These are phyloP conservation scores for Austrolebias charrua DNA, from an alignment of 2,797 vertebrate species.

Conservation along the genomic window DNA sequence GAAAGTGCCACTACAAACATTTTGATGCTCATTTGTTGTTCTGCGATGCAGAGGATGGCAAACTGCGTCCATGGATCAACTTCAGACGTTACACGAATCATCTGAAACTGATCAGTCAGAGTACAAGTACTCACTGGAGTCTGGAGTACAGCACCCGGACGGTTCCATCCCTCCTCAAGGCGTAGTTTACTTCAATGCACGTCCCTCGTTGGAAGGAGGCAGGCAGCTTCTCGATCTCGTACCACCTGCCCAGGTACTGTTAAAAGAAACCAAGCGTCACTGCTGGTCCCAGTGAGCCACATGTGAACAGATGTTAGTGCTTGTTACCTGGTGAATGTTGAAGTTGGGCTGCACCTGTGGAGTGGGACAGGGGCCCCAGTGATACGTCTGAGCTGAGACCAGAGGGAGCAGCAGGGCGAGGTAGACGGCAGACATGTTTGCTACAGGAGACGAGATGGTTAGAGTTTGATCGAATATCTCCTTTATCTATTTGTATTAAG, in stretches of 20 bases:
- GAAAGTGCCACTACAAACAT: no score
- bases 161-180: conserved; percentile 78
- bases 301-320: no score
- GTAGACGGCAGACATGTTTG: conserved; percentile 38
- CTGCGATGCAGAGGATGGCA: no score
- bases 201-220: conserved; percentile 82
- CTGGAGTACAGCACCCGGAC: conserved; percentile 81
- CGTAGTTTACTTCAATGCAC: conserved; percentile 87
- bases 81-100: background rate
- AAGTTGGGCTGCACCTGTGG: conserved; percentile 79
- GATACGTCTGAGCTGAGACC: conserved; percentile 71
- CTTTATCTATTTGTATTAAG: no score
- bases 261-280: background rate
- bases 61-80: no score
- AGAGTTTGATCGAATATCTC: background rate
- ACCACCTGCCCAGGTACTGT: conserved; percentile 87
- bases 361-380: conserved; percentile 75
- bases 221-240: conserved; percentile 89
- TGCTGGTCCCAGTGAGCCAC: no score
- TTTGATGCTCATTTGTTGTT: no score
- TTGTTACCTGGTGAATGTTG: conserved; percentile 76
- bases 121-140: conserved; percentile 77
- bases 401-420: conserved; percentile 56
- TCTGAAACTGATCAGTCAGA: no score
- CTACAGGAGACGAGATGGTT: conserved; percentile 11